Conservation (phyloP, 2,888 invertebrate genomes). For the Xestia ashworthii region DNA sequence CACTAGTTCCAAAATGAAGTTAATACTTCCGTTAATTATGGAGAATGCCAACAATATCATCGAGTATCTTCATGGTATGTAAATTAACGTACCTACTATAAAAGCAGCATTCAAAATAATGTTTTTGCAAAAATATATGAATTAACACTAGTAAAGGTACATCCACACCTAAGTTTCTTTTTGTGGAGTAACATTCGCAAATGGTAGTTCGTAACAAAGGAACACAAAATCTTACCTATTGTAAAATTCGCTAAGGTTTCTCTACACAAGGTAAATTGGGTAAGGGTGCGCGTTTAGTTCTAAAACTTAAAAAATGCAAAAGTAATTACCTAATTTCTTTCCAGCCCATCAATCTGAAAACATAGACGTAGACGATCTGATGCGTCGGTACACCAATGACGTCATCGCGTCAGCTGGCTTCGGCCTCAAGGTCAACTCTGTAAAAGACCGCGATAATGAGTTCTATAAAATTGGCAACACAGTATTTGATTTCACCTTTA, state of each 20-base stretch:
- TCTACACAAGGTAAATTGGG: not conserved
- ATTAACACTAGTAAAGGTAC: not conserved
- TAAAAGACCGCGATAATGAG: conserved; percentile 88
- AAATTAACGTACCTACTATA: not conserved
- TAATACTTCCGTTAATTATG: conserved; percentile 87
- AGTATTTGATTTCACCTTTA: conserved; percentile 71
- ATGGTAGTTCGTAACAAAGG: not conserved
- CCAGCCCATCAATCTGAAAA: conserved; percentile 73
- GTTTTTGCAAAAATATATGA: not conserved
- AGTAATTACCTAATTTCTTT: not conserved
- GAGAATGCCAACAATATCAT: conserved; percentile 77
- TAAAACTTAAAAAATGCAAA: not conserved
- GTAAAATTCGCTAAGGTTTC: not conserved
- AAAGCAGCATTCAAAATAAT: not conserved
- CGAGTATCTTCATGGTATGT: conserved; percentile 77
- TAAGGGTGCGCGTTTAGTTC: not conserved
- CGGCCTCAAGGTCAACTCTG: conserved; percentile 89
- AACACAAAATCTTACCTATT: not conserved
- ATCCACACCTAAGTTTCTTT: not conserved
- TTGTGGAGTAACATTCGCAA: not conserved
- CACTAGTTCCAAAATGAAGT: conserved; percentile 90
- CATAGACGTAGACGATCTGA: conserved; percentile 85
- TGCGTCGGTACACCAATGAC: conserved; percentile 90
- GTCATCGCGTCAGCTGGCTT: conserved; percentile 91
- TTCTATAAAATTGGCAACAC: conserved; percentile 83